Base-by-base conservation (phyloP, 1,140 invertebrate species). In the Drosophila teissieri region DNA sequence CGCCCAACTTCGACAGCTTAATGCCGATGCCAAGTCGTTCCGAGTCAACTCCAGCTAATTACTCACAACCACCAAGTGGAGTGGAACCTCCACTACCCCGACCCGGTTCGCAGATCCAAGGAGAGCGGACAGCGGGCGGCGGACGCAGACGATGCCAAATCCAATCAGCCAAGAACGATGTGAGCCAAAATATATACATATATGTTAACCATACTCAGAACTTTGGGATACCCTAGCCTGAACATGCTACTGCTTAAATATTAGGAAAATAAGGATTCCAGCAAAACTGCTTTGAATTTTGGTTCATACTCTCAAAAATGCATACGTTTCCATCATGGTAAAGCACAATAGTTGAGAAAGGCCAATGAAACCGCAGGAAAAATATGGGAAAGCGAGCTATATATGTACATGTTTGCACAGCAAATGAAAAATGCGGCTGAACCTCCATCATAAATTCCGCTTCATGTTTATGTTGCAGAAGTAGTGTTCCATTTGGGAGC, bases 21-120 rank as follows among this genome's bases (percentile, higher is more conserved):
- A 86, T 81, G 55, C 78, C 73, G 42, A 24, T 46, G 61, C 45
- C 73, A 80, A 80, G 54, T 46, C 70, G 42, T 62, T 40, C 45
- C 56, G 58, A 62, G 51, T 31, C 54, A 78, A 74, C 46, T 53
- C 49, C 40, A 62, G 82, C 82, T 81, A 86, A 86, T 86, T 83
- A 86, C 75, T 88, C 79, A 76, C 39, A 65, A 40, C 27, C 49
- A 45, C 36, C 67, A 54, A 65, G 37, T 15, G 40, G 51, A 57
- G 48, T 37, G 61, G 56, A 60, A 31, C n/a, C n/a, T n/a, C n/a
- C n/a, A n/a, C n/a, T n/a, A n/a, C n/a, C n/a, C 54, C 36, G 22
- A 44, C 55, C 44, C 44, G 53, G 49, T 52, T 48, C 45, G 10
- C 10, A 37, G 57, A 48, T 56, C 44, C 48, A 51, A 56, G 45